Percentiles rank a stretch among this genome's conserved stretches.
Evolutionary conservation across 2,797 vertebrate genomes (phyloP).

Genomic region (Graptemys geographica): DNA sequence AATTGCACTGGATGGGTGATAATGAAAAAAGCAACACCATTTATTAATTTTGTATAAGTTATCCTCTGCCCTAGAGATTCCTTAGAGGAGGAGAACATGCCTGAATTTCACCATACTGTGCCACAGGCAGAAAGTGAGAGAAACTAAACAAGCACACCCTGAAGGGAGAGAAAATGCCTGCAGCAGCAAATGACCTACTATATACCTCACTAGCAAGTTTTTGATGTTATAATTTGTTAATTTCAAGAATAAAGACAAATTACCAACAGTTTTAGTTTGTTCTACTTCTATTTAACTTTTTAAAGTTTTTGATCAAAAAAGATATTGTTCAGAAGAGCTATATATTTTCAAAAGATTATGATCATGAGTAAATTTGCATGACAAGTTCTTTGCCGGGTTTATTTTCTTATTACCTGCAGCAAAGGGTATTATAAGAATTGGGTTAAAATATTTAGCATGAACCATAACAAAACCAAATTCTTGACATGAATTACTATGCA

Average conservation of each 20-base stretch:
- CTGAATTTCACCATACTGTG: slow-evolving; percentile 88
- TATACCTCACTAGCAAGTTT: slow-evolving; percentile 79
- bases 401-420: slow-evolving; percentile 51
- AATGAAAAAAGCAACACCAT: slow-evolving; percentile 79
- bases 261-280: slow-evolving; percentile 79
- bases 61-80: slow-evolving; percentile 73
- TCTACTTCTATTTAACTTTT: slow-evolving; percentile 81
- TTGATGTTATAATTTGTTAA: slow-evolving; percentile 88
- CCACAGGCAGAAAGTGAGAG: slow-evolving; percentile 88
- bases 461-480: slow-evolving; percentile 31
- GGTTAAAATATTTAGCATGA: slow-evolving; percentile 35
- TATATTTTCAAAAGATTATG: slow-evolving; percentile 64
- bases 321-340: slow-evolving; percentile 56
- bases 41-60: slow-evolving; percentile 83
- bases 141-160: slow-evolving; percentile 93
- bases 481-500: slow-evolving; percentile 37
- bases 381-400: slow-evolving; percentile 51
- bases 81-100: slow-evolving; percentile 85
- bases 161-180: slow-evolving; percentile 87
- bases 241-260: slow-evolving; percentile 82
- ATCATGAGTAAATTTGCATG: slow-evolving; percentile 55
- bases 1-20: slow-evolving; percentile 72
- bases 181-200: slow-evolving; percentile 90
- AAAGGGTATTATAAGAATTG: slow-evolving; percentile 42
- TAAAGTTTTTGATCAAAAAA: slow-evolving; percentile 82